A percentile compares a stretch with the other conserved stretches of the same genome.
phyloP scores from a whole-genome alignment of 1,140 invertebrate genomes.

The Ceratina australensis region DNA sequence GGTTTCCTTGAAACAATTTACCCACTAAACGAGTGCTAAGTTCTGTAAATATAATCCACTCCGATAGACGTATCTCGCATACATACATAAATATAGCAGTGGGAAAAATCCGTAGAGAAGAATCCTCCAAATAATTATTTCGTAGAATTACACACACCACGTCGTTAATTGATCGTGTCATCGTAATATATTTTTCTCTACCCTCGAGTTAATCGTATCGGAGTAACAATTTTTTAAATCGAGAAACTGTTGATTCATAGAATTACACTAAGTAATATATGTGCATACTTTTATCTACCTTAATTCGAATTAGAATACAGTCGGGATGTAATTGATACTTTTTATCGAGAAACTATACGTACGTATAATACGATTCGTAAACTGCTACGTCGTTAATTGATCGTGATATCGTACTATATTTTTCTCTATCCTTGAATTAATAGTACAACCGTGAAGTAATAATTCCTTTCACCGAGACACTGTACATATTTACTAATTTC shows the following conservation, averaged over 20 bases:
- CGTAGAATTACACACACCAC: background rate
- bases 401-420: too few species aligned
- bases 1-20: background rate
- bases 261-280: too few species aligned
- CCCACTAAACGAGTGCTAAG: background rate
- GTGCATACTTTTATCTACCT: too few species aligned
- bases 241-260: too few species aligned
- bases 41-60: constrained; percentile 32
- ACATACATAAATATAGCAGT: background rate
- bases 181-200: constrained; percentile 7
- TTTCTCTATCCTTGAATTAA: background rate
- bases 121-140: constrained; percentile 4
- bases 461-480: background rate
- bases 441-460: constrained; percentile 13
- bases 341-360: too few species aligned
- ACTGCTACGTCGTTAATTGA: too few species aligned
- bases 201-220: too few species aligned
- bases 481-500: too few species aligned
- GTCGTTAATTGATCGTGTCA: background rate
- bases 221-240: too few species aligned
- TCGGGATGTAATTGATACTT: too few species aligned
- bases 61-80: background rate
- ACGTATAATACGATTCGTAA: too few species aligned
- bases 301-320: too few species aligned
- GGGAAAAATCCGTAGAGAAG: background rate